These are phyloP conservation scores for Gallinago media DNA, from an alignment of 2,113 vertebrate species.

Conservation along the genomic window DNA sequence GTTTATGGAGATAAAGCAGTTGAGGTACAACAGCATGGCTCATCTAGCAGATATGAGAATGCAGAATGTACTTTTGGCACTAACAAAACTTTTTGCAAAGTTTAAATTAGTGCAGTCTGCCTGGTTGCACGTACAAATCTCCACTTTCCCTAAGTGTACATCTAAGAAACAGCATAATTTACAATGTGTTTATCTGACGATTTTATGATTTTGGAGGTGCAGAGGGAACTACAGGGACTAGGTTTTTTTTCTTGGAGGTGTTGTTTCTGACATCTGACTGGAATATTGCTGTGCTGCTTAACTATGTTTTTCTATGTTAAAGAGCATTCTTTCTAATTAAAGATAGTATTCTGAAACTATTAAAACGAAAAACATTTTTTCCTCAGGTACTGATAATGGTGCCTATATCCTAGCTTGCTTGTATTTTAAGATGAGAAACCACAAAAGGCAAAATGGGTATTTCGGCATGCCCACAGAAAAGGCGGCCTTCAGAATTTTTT, in stretches of 20 bases:
- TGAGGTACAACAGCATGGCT: background rate
- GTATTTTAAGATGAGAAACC: background rate
- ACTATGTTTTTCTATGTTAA: background rate
- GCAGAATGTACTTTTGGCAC: background rate
- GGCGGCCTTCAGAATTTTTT: background rate
- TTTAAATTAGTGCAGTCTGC: background rate
- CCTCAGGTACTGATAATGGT: too few species aligned
- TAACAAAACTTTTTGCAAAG: background rate
- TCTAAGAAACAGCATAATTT: background rate
- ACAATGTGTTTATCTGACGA: background rate
- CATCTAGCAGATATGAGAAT: background rate
- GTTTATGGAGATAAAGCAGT: background rate
- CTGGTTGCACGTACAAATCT: background rate
- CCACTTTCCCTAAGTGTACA: background rate
- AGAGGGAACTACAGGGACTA: background rate
- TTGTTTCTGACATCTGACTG: background rate
- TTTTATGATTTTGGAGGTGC: background rate
- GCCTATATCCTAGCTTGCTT: background rate
- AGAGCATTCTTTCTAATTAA: background rate
- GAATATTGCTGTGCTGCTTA: background rate
- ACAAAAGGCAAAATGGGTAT: fast-evolving
- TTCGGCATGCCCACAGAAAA: background rate
- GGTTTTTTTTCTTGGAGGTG: background rate
- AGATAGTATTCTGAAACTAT: background rate
- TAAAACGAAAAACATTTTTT: background rate